Conservation (phyloP, 1,140 invertebrate genomes). For the Ceratoteleas bidentatus region DNA sequence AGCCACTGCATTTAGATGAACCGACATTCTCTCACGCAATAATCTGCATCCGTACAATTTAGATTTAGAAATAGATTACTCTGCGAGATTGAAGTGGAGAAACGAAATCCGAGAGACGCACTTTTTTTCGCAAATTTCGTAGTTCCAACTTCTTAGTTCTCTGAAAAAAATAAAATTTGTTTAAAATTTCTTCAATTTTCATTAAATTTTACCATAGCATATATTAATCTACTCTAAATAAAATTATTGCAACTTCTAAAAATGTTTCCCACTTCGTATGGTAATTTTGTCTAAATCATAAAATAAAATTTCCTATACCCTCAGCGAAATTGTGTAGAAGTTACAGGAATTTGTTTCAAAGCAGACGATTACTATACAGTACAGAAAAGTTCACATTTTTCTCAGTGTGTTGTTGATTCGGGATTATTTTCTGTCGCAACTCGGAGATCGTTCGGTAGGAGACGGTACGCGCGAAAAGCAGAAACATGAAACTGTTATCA, state of each 20-base stretch:
- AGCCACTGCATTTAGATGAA: slow-evolving; percentile 58
- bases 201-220: too few relatives aligned
- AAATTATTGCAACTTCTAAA: too few relatives aligned
- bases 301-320: too few relatives aligned
- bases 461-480: slow-evolving; percentile 4
- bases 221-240: too few relatives aligned
- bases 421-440: background rate
- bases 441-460: slow-evolving; percentile 18
- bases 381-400: too few relatives aligned
- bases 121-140: slow-evolving; percentile 10
- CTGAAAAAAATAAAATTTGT: slow-evolving; percentile 1
- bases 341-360: too few relatives aligned
- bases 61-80: slow-evolving; percentile 69
- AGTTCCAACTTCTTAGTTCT: background rate
- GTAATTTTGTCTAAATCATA: too few relatives aligned
- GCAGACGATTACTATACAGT: too few relatives aligned
- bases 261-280: too few relatives aligned
- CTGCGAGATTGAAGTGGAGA: slow-evolving; percentile 50
- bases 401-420: background rate
- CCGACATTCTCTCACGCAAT: slow-evolving; percentile 65
- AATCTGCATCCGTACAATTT: slow-evolving; percentile 71
- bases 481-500: slow-evolving; percentile 37
- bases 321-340: too few relatives aligned
- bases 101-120: slow-evolving; percentile 44
- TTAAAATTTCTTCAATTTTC: too few relatives aligned